phyloP scores from a whole-genome alignment of 2,113 vertebrate species.

The Todiramphus saurophagus region DNA sequence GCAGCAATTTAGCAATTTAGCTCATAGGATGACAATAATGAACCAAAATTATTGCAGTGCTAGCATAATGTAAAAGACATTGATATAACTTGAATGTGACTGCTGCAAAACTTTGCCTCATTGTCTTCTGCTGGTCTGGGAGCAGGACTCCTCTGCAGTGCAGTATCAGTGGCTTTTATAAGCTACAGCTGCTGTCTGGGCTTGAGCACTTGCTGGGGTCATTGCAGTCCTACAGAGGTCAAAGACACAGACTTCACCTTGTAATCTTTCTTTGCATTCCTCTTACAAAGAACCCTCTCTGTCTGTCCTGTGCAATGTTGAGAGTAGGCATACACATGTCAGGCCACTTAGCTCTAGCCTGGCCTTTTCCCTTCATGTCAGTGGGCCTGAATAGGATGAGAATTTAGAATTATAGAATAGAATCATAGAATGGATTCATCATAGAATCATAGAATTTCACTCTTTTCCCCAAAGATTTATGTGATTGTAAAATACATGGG shows the following conservation, averaged over 20 bases:
- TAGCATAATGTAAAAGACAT: background rate
- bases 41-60: background rate
- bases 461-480: background rate
- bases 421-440: no score
- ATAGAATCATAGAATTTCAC: background rate
- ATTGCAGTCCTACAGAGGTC: background rate
- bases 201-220: background rate
- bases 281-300: background rate
- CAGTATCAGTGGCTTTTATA: background rate
- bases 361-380: background rate
- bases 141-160: background rate
- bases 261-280: background rate
- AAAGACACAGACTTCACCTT: background rate
- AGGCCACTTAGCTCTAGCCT: background rate
- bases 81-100: background rate
- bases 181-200: background rate
- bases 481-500: background rate
- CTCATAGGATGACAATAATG: background rate
- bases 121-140: background rate
- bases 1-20: background rate
- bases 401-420: background rate
- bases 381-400: background rate
- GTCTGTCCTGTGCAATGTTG: background rate
- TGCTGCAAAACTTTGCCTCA: background rate
- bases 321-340: background rate